Base-by-base conservation (phyloP, 1,140 invertebrate genomes). In the Hydropsyche tenuis region DNA sequence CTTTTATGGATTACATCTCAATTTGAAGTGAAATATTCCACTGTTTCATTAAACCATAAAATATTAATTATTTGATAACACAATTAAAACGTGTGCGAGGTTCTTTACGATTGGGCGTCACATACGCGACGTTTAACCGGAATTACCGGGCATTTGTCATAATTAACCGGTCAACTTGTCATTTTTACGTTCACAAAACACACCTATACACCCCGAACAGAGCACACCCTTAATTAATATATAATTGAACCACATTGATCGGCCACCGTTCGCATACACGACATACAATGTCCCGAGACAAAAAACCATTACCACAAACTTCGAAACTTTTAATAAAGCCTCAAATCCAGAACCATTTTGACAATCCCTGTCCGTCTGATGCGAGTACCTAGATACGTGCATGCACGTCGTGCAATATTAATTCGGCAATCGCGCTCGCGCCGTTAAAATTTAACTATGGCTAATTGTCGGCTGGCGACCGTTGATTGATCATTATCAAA, bases 121-220 rank as follows among this genome's bases (percentile, higher is more conserved):
- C 68, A 71, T 73, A 75, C 71, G 70, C 74, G 66, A 73, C 69
- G 74, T 77, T 77, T 75, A 77, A 77, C 76, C 73, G 60, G 69
- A 75, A 77, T 77, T 77, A 75, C 62, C 71, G 72, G 73, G 51
- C 76, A 77, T 77, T 77, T 75, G 75, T 77, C 76, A 77, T 73
- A 75, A 75, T 77, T 77, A 73, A 71, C 56, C 27, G 75, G 46
- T 71, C 60, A 73, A 73, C 76, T 51, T 20, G 53, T 69, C 66
- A 62, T 69, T 62, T 56, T 66, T 73, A 66, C 72, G 72, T 62
- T 65, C 53, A 22, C 70, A 37, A 37, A 37, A 14, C 42, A 48
- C 66, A 9, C 71, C 64, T 65, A 73, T 60, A 66, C 22, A 27
- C 56, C 9, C 56, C 23, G 3, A 25, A 9, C 14, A 60, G 20